phyloP scores from a whole-genome alignment of 1,140 invertebrate species.

The Aphis gossypii region DNA sequence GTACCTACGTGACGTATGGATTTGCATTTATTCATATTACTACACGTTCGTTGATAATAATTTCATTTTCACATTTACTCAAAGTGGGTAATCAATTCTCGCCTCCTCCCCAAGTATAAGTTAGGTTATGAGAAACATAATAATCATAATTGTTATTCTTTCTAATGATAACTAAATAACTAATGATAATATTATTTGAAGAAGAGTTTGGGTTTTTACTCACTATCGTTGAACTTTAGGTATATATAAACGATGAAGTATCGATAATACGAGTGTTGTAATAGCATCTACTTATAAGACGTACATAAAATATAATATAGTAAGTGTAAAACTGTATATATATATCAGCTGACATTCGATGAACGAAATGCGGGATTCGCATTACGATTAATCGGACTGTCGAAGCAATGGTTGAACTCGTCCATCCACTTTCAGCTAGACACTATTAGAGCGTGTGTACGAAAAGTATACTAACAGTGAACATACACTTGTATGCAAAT shows the following conservation, averaged over 20 bases:
- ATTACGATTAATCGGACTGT: neutral
- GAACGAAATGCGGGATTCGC: neutral
- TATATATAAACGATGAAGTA: neutral
- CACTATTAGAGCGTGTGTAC: neutral
- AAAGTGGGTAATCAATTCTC: neutral
- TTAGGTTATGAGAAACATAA: neutral
- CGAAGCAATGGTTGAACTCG: neutral
- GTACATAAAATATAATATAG: neutral
- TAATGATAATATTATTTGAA: neutral
- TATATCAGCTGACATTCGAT: neutral
- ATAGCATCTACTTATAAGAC: neutral
- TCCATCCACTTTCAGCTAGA: neutral
- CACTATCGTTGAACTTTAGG: neutral
- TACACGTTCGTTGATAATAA: neutral
- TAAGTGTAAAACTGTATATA: neutral
- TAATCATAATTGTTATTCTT: neutral
- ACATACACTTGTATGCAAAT: neutral
- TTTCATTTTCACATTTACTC: too few relatives aligned
- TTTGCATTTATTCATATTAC: neutral
- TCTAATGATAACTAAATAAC: neutral
- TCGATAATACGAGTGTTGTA: neutral
- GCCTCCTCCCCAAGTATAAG: neutral
- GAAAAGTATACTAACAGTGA: neutral
- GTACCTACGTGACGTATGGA: neutral
- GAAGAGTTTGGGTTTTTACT: neutral